Percentiles rank a stretch among this genome's conserved stretches.
These are phyloP conservation scores for Paracanthobrama guichenoti DNA, from an alignment of 2,113 vertebrate species.

Conservation along the genomic window DNA sequence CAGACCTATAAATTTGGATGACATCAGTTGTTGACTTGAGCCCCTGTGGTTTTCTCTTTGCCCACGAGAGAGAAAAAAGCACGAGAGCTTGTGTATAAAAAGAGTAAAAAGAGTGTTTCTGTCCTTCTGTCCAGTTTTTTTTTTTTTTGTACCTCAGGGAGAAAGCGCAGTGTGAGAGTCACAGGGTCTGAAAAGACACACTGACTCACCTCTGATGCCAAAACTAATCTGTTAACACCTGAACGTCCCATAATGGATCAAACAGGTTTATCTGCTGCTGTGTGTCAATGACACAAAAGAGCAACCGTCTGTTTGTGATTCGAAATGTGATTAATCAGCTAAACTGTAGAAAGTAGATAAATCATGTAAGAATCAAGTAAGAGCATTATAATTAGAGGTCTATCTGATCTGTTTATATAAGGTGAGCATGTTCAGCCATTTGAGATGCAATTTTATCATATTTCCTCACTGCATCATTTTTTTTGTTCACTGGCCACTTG, in stretches of 20 bases:
- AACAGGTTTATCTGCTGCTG: background rate
- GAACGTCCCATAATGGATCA: background rate
- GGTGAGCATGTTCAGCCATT: background rate
- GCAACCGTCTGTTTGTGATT: background rate
- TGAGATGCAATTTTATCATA: background rate
- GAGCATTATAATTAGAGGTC: background rate
- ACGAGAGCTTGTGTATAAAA: background rate
- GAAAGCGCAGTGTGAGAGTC: background rate
- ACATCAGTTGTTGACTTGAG: background rate
- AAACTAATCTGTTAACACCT: conserved; percentile 17
- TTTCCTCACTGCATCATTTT: background rate
- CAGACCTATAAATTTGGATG: background rate
- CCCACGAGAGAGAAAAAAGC: conserved; percentile 8
- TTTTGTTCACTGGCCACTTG: background rate
- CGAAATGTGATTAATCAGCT: background rate
- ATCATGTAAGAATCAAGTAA: background rate
- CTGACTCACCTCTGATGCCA: background rate
- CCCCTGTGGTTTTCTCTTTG: background rate
- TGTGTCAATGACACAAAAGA: background rate
- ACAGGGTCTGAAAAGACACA: background rate
- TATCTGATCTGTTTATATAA: background rate
- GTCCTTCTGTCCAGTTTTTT: conserved; percentile 9
- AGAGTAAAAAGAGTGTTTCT: conserved; percentile 1
- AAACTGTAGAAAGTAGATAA: background rate
- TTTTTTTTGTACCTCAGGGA: background rate